Evolutionary conservation across 2,797 vertebrate species (phyloP).

Genomic region (Tinamus major): DNA sequence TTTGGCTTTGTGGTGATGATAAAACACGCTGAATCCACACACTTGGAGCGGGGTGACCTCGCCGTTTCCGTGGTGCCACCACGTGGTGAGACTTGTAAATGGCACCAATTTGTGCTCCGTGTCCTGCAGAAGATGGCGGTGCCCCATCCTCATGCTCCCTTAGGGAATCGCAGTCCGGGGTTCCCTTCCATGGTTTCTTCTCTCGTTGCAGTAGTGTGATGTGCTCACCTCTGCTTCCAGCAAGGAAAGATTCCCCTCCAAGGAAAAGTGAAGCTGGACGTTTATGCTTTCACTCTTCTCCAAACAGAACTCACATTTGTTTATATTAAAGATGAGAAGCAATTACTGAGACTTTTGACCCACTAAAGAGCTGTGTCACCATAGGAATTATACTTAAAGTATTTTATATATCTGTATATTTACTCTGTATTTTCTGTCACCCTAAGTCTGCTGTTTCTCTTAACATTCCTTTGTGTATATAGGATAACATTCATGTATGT

Average conservation of each 20-base stretch:
- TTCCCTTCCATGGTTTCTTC: background rate
- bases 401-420: background rate
- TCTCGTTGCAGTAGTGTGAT: background rate
- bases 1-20: background rate
- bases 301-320: fast-evolving
- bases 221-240: background rate
- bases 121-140: background rate
- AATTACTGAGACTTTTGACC: background rate
- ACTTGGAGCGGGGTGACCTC: background rate
- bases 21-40: fast-evolving
- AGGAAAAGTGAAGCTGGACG: background rate
- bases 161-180: fast-evolving
- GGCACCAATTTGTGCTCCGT: background rate
- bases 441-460: background rate
- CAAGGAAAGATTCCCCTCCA: background rate
- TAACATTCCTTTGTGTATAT: fast-evolving
- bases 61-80: conserved; percentile 52
- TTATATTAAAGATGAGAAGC: background rate
- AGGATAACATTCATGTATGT: background rate
- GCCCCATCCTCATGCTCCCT: fast-evolving
- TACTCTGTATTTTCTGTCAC: background rate
- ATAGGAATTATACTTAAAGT: background rate
- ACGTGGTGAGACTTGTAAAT: background rate
- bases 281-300: background rate
- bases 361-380: fast-evolving